These are phyloP conservation scores for Aramus guarauna DNA, from an alignment of 2,113 vertebrate species.

Conservation along the genomic window DNA sequence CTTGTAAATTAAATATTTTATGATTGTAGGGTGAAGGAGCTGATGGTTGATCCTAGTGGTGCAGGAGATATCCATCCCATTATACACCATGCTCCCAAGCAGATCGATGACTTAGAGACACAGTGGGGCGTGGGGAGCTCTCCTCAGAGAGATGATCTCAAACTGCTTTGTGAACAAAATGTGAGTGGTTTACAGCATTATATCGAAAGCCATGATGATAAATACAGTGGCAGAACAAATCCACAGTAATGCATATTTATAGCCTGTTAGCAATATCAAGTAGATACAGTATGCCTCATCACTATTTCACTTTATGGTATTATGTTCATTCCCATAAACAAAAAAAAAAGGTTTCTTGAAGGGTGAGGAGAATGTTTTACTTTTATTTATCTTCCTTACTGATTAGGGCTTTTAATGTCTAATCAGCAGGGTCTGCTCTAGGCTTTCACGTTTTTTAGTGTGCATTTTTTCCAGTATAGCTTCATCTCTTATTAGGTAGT, in stretches of 20 bases:
- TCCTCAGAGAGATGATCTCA: conserved; percentile 96
- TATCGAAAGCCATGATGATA: background rate
- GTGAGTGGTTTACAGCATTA: conserved; percentile 74
- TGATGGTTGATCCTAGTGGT: conserved; percentile 76
- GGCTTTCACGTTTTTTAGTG: background rate
- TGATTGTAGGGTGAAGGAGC: conserved; percentile 83
- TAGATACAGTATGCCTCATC: background rate
- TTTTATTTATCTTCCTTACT: background rate
- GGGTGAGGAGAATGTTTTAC: background rate
- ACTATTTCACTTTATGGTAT: background rate
- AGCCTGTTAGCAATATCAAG: background rate
- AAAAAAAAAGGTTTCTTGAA: background rate
- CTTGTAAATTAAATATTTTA: conserved; percentile 25
- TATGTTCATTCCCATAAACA: background rate
- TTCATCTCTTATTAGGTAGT: background rate
- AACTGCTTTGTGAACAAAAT: conserved; percentile 98
- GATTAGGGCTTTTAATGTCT: background rate
- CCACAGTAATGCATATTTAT: background rate
- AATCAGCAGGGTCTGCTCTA: background rate
- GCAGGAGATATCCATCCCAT: conserved; percentile 77
- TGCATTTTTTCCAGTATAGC: background rate
- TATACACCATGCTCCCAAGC: conserved; percentile 78
- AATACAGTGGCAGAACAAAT: background rate
- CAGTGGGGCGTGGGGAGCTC: conserved; percentile 97
- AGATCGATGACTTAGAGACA: conserved; percentile 89